Conservation (phyloP, 2,797 vertebrate species). For the Remorina albescens region DNA sequence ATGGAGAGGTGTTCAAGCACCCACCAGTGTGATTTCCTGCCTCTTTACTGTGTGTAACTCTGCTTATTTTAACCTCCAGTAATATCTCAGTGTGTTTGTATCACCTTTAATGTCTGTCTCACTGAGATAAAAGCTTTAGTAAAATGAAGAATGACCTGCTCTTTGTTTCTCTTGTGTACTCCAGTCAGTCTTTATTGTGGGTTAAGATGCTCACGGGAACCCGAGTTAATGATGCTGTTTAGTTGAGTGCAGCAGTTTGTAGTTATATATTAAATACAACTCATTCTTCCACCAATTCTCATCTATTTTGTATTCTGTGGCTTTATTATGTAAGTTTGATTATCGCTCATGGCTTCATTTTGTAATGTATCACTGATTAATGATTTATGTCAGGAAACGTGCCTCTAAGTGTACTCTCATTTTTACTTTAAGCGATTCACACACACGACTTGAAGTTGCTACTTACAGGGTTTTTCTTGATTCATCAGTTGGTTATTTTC, state of each 20-base stretch:
- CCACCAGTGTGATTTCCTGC: not conserved
- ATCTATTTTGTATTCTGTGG: too few species aligned
- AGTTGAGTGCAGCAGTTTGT: not conserved
- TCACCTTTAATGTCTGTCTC: not conserved
- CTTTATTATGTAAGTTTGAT: not conserved
- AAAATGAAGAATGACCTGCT: fast-evolving
- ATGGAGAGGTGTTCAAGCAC: constrained; percentile 44
- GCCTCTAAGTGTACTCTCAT: too few species aligned
- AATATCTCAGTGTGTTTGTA: not conserved
- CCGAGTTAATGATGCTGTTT: not conserved
- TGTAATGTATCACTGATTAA: not conserved
- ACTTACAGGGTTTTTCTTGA: not conserved
- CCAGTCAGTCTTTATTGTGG: not conserved
- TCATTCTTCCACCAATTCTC: not conserved
- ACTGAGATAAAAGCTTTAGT: not conserved
- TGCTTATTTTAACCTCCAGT: not conserved
- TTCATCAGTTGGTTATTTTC: not conserved
- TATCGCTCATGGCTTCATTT: too few species aligned
- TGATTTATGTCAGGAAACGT: not conserved
- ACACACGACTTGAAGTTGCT: not conserved
- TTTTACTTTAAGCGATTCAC: not conserved
- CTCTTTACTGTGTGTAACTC: not conserved
- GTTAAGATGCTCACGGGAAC: not conserved
- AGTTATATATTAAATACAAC: not conserved
- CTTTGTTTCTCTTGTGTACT: constrained; percentile 24